phyloP scores from a whole-genome alignment of 2,797 vertebrate genomes.

The Malurus leucopterus region DNA sequence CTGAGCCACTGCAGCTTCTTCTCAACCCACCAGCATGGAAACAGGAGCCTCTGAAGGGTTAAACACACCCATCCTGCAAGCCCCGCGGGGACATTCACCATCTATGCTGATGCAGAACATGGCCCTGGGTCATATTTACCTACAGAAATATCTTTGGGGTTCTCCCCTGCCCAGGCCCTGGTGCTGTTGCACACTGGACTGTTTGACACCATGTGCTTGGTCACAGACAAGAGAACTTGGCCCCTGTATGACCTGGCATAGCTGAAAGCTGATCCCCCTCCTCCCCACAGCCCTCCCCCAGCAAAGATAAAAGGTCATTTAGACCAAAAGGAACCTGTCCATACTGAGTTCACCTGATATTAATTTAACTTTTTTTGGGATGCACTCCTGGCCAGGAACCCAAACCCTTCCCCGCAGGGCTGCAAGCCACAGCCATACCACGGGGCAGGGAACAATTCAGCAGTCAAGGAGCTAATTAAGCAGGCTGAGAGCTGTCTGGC shows the following conservation, averaged over 20 bases:
- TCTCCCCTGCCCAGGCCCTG: not conserved
- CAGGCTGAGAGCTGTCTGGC: constrained; percentile 53
- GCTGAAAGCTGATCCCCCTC: constrained; percentile 12
- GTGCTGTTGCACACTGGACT: not conserved
- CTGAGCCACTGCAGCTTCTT: not conserved
- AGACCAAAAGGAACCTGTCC: constrained; percentile 1
- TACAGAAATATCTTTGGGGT: not conserved
- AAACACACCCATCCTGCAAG: not conserved
- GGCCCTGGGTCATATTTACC: not conserved
- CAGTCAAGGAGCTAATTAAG: constrained; percentile 63
- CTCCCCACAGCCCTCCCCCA: constrained; percentile 20
- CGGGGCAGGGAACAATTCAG: constrained; percentile 43
- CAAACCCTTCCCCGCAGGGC: constrained; percentile 17
- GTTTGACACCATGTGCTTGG: not conserved
- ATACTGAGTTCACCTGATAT: not conserved
- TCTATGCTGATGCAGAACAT: not conserved
- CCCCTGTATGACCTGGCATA: constrained; percentile 8
- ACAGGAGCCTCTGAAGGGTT: not conserved
- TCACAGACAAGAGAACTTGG: constrained; percentile 47
- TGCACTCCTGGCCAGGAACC: constrained; percentile 6
- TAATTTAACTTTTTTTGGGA: constrained; percentile 5
- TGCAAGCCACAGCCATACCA: constrained; percentile 40
- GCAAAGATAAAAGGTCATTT: constrained; percentile 7
- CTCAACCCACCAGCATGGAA: not conserved
- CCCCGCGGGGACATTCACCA: not conserved